Conservation (phyloP, 1,140 invertebrate species). For the Zaprionus ornatus region DNA sequence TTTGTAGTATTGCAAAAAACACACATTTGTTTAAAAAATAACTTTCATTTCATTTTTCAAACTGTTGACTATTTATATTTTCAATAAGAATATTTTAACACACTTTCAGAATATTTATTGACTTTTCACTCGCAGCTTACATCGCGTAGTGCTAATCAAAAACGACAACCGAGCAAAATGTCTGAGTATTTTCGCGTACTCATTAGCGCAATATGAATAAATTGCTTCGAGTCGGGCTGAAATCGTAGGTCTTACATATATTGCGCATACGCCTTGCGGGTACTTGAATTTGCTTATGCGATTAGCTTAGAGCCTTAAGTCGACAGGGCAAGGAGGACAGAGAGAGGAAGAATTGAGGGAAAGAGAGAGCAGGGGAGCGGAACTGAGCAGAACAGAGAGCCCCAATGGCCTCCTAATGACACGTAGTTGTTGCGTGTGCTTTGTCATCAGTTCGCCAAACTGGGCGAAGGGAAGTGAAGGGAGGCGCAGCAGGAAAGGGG, state of each 20-base stretch:
- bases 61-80: background rate
- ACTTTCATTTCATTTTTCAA: background rate
- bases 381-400: background rate
- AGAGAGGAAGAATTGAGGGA: background rate
- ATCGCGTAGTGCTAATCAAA: background rate
- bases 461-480: background rate
- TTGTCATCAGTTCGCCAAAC: conserved; percentile 13
- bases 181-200: conserved; percentile 1
- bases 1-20: too few species aligned
- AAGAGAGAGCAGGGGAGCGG: background rate
- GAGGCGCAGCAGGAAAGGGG: background rate
- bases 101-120: background rate
- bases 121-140: background rate
- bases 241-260: background rate
- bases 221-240: conserved; percentile 6
- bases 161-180: background rate
- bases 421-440: conserved; percentile 33
- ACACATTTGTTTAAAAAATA: background rate
- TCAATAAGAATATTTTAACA: background rate
- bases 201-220: conserved; percentile 14
- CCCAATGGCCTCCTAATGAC: conserved; percentile 27
- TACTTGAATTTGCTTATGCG: conserved; percentile 9
- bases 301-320: conserved; percentile 30
- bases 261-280: conserved; percentile 13
- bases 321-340: background rate